phyloP scores from a whole-genome alignment of 2,113 vertebrate species.

The Taurulus bubalis region DNA sequence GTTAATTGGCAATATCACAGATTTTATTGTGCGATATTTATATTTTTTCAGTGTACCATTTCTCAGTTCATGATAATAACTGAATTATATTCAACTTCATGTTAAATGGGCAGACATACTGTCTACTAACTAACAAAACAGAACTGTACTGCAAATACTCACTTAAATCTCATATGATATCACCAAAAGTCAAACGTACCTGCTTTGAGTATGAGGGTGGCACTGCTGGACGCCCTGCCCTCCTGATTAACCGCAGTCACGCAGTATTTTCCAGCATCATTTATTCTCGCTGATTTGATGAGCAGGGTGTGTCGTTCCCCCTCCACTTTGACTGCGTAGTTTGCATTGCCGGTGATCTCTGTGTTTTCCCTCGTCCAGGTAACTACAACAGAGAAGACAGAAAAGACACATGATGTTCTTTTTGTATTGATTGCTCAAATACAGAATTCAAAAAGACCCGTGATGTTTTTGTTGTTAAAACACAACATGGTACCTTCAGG shows the following conservation, averaged over 20 bases:
- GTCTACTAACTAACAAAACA: background rate
- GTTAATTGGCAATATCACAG: background rate
- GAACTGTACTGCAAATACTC: background rate
- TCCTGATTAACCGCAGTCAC: constrained; percentile 91
- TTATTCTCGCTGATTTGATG: constrained; percentile 85
- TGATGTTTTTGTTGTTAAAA: constrained; percentile 1
- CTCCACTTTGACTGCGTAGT: constrained; percentile 89
- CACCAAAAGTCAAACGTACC: constrained; percentile 76
- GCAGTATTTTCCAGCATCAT: constrained; percentile 89
- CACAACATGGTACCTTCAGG: constrained; percentile 87
- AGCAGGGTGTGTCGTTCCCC: constrained; percentile 93
- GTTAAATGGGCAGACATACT: background rate
- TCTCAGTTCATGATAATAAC: background rate
- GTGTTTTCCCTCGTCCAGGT: constrained; percentile 90
- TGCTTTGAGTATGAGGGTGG: constrained; percentile 88
- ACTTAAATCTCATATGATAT: background rate
- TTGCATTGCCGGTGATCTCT: constrained; percentile 73
- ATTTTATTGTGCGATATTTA: background rate
- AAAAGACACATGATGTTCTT: background rate
- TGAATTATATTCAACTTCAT: background rate
- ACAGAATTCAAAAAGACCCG: background rate
- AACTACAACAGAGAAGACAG: constrained; percentile 76
- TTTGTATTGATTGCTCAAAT: background rate
- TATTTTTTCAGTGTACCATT: background rate
- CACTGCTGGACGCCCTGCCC: constrained; percentile 88